A percentile compares a stretch with the other conserved stretches of the same genome.
Conservation (phyloP, 2,797 vertebrate species). For the Liasis olivaceus region DNA sequence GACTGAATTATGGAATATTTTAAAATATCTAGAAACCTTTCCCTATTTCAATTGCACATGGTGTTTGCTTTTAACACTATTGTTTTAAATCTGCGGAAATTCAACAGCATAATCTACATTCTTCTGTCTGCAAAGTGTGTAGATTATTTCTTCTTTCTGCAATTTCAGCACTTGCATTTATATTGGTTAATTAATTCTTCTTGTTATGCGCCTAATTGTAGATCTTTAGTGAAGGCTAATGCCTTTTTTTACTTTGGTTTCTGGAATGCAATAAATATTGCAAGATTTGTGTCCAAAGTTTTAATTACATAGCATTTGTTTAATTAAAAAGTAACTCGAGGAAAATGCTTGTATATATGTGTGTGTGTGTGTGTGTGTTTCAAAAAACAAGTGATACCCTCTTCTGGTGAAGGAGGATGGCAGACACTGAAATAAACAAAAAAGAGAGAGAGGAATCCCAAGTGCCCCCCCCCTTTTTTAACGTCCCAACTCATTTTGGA, state of each 20-base stretch:
- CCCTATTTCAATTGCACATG: not conserved
- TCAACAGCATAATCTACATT: not conserved
- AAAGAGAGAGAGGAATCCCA: not conserved
- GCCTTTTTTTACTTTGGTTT: not conserved
- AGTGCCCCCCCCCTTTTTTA: not conserved
- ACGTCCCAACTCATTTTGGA: not conserved
- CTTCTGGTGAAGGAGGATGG: not conserved
- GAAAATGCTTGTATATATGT: not conserved
- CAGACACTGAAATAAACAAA: not conserved
- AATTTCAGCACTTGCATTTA: not conserved
- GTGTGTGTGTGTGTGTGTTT: not conserved
- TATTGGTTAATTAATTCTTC: constrained; percentile 9
- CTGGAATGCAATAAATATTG: constrained; percentile 13
- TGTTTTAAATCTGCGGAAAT: constrained; percentile 5
- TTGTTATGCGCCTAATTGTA: not conserved
- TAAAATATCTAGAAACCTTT: not conserved
- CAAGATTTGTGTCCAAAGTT: not conserved
- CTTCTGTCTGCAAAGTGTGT: not conserved
- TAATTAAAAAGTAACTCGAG: constrained; percentile 27
- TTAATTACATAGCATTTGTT: not conserved
- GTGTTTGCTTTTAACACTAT: not conserved
- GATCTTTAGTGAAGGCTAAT: not conserved
- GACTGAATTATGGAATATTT: not conserved
- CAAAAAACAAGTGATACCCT: not conserved
- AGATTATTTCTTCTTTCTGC: not conserved